Conservation (phyloP, 1,140 invertebrate genomes). For the Drosophila takahashii region DNA sequence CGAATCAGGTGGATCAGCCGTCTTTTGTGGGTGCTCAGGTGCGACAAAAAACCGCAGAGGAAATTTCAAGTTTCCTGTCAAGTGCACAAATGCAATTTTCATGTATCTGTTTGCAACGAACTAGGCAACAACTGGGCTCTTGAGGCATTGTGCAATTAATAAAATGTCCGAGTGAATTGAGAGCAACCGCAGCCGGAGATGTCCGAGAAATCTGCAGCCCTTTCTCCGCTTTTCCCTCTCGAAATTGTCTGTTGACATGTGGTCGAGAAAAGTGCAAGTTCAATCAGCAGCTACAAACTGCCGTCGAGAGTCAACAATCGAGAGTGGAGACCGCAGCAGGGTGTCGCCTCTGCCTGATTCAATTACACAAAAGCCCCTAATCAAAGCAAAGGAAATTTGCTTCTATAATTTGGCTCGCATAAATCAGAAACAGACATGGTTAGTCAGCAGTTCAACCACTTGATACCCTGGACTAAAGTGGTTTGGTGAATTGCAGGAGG, state of each 20-base stretch:
- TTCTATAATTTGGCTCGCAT: slow-evolving; percentile 61
- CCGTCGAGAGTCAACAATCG: slow-evolving; percentile 30
- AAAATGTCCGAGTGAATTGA: slow-evolving; percentile 76
- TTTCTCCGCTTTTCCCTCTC: background rate
- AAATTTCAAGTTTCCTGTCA: slow-evolving; percentile 50
- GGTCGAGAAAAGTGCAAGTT: slow-evolving; percentile 58
- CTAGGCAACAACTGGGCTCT: slow-evolving; percentile 27
- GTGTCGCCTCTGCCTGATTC: slow-evolving; percentile 56
- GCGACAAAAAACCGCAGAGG: slow-evolving; percentile 53
- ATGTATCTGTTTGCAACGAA: slow-evolving; percentile 3
- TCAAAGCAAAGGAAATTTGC: slow-evolving; percentile 48
- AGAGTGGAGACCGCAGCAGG: slow-evolving; percentile 37
- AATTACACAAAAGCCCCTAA: slow-evolving; percentile 66
- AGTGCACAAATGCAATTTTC: slow-evolving; percentile 54
- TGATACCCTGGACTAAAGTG: slow-evolving; percentile 23
- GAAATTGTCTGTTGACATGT: slow-evolving; percentile 32
- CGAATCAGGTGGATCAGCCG: slow-evolving; percentile 33
- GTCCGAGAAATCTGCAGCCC: slow-evolving; percentile 42
- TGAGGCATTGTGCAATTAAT: slow-evolving; percentile 76
- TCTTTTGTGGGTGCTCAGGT: slow-evolving; percentile 42
- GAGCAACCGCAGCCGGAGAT: slow-evolving; percentile 57
- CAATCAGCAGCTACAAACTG: slow-evolving; percentile 35
- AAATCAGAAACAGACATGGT: slow-evolving; percentile 47
- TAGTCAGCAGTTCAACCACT: background rate
- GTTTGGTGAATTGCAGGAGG: background rate